Evolutionary conservation across 2,797 vertebrate species (phyloP).

Genomic region (Eospalax fontanierii): DNA sequence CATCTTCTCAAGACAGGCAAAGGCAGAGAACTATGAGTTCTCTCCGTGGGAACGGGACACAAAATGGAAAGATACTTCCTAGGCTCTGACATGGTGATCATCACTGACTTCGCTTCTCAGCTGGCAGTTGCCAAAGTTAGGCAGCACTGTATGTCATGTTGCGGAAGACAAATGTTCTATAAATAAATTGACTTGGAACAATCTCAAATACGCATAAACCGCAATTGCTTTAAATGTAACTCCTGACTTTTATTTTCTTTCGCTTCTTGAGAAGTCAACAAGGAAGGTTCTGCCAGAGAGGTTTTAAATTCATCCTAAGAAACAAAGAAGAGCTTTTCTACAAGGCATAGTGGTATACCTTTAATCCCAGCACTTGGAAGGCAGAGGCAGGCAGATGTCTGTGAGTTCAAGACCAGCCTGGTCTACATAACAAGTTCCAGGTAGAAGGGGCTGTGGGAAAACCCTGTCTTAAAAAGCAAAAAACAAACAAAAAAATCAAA

Average conservation of each 20-base stretch:
- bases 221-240: slow-evolving; percentile 77
- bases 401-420: too few species aligned
- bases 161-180: slow-evolving; percentile 80
- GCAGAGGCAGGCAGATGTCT: too few species aligned
- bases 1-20: slow-evolving; percentile 51
- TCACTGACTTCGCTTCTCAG: slow-evolving; percentile 54
- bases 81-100: neutral
- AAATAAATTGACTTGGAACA: slow-evolving; percentile 83
- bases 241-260: slow-evolving; percentile 66
- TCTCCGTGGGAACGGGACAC: neutral
- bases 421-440: too few species aligned
- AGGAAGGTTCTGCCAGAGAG: slow-evolving; percentile 62
- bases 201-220: slow-evolving; percentile 78
- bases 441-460: too few species aligned
- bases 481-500: too few species aligned
- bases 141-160: slow-evolving; percentile 62
- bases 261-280: slow-evolving; percentile 69
- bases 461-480: too few species aligned
- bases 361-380: too few species aligned
- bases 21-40: slow-evolving; percentile 18
- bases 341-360: too few species aligned
- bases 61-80: neutral
- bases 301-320: slow-evolving; percentile 64
- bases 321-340: slow-evolving; percentile 52
- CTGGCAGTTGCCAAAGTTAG: slow-evolving; percentile 63